Base-by-base conservation (phyloP, 2,797 vertebrate genomes). In the Malacoraja senta region DNA sequence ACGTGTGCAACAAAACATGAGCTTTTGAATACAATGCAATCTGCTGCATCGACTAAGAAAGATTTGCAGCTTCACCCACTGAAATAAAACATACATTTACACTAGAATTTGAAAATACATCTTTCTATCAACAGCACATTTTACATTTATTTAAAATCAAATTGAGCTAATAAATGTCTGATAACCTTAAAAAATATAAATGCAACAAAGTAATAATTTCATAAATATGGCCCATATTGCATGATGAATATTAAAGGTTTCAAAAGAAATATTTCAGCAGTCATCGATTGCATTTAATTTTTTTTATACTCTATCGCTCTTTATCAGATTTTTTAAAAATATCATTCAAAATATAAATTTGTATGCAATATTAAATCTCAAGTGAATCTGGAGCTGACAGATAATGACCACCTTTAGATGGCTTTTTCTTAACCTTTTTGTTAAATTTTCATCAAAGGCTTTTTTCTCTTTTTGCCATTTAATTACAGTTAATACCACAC, bases 21-120 rank as follows among this genome's bases (percentile, higher is more conserved):
- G 90, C 38, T 65, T 12, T 74, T 92, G 21, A 88, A 88, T 21
- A 68, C n/a, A 88, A 44, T 90, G n/a, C 68, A 72, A 91, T 74
- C 35, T 26, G 26, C 72, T 72, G 65, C 88, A 72, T 29, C 26
- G 0, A 91, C 17, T 9, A 72, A 21, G 19, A 74, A 35, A 38
- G 10, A 1, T 21, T 44, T 74, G 44, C 26, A 53, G 71, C 35
- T 92, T 76, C 90, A 76, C 35, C 76, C 71, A 91, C 26, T 74
- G 44, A 92, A 53, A n/a, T 76, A 38, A n/a, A 92, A 26, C 1
- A 58, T 29, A 44, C 38, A 17, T 35, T 68, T 68, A 78, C 77
- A 78, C 77, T 88, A 35, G 32, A 88, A 35, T 35, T 8, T 68
- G 32, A 88, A 88, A 88, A 68, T 21, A 35, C 63, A 88, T 68